Base-by-base conservation (phyloP, 2,888 invertebrate genomes). In the Drosophila limbata region DNA sequence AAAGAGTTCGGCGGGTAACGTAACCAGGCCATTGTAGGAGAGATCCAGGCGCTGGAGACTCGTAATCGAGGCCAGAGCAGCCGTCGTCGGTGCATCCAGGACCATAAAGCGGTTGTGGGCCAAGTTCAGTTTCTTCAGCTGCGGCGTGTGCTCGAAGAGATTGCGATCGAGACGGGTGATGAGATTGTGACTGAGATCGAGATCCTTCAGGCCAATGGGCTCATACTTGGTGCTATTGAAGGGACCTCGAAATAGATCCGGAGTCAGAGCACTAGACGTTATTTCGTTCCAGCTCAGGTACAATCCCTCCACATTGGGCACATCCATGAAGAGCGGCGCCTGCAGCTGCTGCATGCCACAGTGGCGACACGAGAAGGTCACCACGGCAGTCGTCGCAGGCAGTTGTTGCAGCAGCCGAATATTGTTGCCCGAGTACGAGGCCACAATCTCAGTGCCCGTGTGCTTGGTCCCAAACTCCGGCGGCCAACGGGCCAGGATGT, bases 231-330 rank as follows among this genome's bases (percentile, higher is more conserved):
- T 93, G 60, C 93, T 92, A 68, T 93, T 93, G 89, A 95, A 95
- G 0, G 94, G 94, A 0, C 95, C 96, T 84, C 94, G 94, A 91
- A 96, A 96, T 64, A 95, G 94, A 79, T 95, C 95, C 19, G 94
- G 93, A 51, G 94, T 93, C 40, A 96, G 88, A 42, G 94, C 94
- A 61, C 95, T 95, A n/a, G 94, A 81, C 4, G 75, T 73, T 1
- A 92, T 76, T 19, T 90, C 85, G 65, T 93, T 93, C 87, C 91
- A 92, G 64, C 92, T 91, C 31, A 93, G 86, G 72, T 92, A 93
- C 25, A 93, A 70, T n/a, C 84, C 81, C 63, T 87, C 69, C 60
- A 93, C 90, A 61, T 91, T 92, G 5, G 92, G 91, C 5, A 90
- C 91, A 73, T 93, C 92, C 81, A 92, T 88, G 55, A 93, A 93